Evolutionary conservation across 2,888 invertebrate species (phyloP), one percentile per base, ranked within the genome.

Genomic region (Psococerastis gibbosa): DNA sequence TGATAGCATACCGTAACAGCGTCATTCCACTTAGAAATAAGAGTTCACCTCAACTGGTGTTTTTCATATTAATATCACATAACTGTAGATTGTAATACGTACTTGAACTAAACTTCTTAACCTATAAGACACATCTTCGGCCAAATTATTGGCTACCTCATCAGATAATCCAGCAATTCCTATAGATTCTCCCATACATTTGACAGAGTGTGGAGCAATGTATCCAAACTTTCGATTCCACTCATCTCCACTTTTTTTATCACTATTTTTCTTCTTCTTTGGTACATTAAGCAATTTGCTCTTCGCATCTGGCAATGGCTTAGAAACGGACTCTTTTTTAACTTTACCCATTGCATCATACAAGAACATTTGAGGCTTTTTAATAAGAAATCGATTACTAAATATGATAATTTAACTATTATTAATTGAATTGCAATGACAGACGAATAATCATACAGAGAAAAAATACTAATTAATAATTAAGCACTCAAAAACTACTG

Each of bases 51-150:
- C n/a, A n/a, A n/a, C n/a, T n/a, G n/a, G n/a, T n/a, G n/a, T n/a
- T n/a, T n/a, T n/a, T n/a, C n/a, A n/a, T n/a, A n/a, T n/a, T n/a
- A n/a, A n/a, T n/a, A n/a, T n/a, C n/a, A n/a, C n/a, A n/a, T n/a
- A n/a, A n/a, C n/a, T n/a, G n/a, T n/a, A n/a, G n/a, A 31, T 33
- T 6, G 5, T 5, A 33, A 16, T 33, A 16, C 9, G 15, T 9
- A 33, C 33, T 17, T 33, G 33, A 33, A 33, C 17, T 4, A 33
- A 16, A 9, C 17, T 16, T 6, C 33, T 15, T 33, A 33, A 33
- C 33, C 33, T 33, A 33, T 33, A 33, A 6, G 33, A 16, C 4
- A 33, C 33, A 33, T 33, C 33, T 17, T 33, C 33, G 5, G 33
- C 33, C 9, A 33, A 33, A 33, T 33, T 33, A 16, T 33, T 33